Evolutionary conservation across 2,113 vertebrate genomes (phyloP), one percentile per base, ranked within the genome.

Genomic region (Pavo muticus): DNA sequence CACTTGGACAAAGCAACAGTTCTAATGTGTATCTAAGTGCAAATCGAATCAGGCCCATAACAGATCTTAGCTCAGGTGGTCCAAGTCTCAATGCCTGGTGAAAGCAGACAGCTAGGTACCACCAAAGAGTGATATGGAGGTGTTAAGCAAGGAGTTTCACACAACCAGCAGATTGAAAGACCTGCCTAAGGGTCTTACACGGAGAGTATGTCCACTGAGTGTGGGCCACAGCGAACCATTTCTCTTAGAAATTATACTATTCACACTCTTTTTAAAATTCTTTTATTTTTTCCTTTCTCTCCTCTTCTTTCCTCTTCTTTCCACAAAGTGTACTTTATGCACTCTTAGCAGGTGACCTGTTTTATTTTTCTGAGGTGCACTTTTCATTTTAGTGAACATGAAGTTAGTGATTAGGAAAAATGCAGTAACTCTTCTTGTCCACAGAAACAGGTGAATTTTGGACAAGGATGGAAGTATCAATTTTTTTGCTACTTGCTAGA

Each of bases 371-470:
- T 86, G 81, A 89, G 19, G 3, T 74, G 45, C 24, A 39, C 67
- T 96, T 78, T 92, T 87, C 40, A 27, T 37, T 90, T 60, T 47
- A 84, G 39, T 69, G 29, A 85, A 37, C 12, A 27, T 54, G 40
- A 82, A 35, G 69, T 21, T 47, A 42, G 72, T 87, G 44, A 32
- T 63, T 85, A 70, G 69, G 42, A 87, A 80, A 57, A 91, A 84
- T 48, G 25, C 5, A 83, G 32, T 67, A 76, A 85, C 21, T 70
- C 64, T 16, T 1, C 17, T 94, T 65, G 44, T 83, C 64, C 75
- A 71, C 63, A 89, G 65, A 90, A 91, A 70, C 71, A 96, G 79
- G 82, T 95, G 64, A 93, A 60, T 23, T 68, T 77, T 67, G 47
- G 42, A 23, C 56, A 91, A 76, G 75, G 45, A 60, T 21, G 39